These are phyloP conservation scores for Ochropleura leucogaster DNA, from an alignment of 2,888 invertebrate species.

Conservation along the genomic window DNA sequence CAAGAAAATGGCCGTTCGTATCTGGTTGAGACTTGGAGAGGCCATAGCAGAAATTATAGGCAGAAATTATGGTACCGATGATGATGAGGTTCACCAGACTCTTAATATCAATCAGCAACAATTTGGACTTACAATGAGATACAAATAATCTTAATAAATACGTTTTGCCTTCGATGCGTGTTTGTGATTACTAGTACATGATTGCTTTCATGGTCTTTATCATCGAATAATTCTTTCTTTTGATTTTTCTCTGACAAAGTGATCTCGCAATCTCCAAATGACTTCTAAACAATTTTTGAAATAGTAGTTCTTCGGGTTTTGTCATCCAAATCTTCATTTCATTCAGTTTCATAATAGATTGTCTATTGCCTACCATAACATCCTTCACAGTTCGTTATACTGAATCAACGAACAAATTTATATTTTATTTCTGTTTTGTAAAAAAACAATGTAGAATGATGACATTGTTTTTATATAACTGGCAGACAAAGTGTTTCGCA, in stretches of 20 bases:
- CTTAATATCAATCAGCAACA: neutral
- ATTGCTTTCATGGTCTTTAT: neutral
- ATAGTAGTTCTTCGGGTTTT: neutral
- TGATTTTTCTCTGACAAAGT: neutral
- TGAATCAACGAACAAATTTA: conserved; percentile 34
- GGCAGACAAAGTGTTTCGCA: conserved; percentile 8
- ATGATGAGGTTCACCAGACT: neutral
- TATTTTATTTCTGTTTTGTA: conserved; percentile 23
- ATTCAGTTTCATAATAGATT: conserved; percentile 18
- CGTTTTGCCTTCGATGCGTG: too few relatives aligned
- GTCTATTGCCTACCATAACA: neutral
- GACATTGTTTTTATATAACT: conserved; percentile 35
- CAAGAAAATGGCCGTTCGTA: neutral
- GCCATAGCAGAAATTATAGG: neutral
- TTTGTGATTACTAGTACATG: too few relatives aligned
- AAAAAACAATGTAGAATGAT: too few relatives aligned
- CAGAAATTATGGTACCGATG: too few relatives aligned
- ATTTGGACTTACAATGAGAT: neutral
- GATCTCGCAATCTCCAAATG: neutral
- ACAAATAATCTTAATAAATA: too few relatives aligned
- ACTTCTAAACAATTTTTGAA: neutral
- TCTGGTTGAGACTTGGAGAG: neutral
- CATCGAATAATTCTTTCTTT: neutral
- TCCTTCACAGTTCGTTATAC: conserved; percentile 39
- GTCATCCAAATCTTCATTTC: neutral